Conservation (phyloP, 2,888 invertebrate genomes). For the Cerceris rybyensis region DNA sequence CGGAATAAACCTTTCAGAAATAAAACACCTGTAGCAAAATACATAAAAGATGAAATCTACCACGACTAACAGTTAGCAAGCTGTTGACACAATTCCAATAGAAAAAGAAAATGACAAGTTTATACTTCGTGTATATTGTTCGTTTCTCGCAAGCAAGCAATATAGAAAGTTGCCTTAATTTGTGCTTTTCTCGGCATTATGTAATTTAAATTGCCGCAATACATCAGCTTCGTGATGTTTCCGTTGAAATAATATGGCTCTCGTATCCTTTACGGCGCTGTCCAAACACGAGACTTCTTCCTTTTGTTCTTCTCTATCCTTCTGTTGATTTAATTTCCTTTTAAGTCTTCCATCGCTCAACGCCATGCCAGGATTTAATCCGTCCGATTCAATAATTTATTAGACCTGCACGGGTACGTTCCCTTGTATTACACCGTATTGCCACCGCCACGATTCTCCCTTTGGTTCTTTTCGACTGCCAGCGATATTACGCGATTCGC, state of each 20-base stretch:
- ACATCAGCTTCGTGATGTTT: slow-evolving; percentile 33
- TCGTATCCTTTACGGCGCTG: slow-evolving; percentile 22
- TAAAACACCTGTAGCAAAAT: too few relatives aligned
- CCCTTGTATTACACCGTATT: slow-evolving; percentile 4
- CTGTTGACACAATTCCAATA: too few relatives aligned
- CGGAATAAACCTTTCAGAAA: too few relatives aligned
- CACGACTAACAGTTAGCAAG: too few relatives aligned
- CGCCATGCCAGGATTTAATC: slow-evolving; percentile 31
- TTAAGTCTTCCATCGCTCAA: slow-evolving; percentile 40
- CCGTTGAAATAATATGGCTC: slow-evolving; percentile 40
- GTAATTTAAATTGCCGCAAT: slow-evolving; percentile 47
- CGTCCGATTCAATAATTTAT: slow-evolving; percentile 45
- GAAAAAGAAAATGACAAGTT: not conserved
- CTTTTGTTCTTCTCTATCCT: not conserved
- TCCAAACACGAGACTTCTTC: slow-evolving; percentile 28
- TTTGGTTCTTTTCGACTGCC: not conserved
- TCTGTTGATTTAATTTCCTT: slow-evolving; percentile 28
- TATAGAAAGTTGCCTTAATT: slow-evolving; percentile 27
- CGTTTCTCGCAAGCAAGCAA: slow-evolving; percentile 1
- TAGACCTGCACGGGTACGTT: slow-evolving; percentile 1
- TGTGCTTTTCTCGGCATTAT: slow-evolving; percentile 15
- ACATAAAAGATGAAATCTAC: too few relatives aligned
- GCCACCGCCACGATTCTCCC: slow-evolving; percentile 13
- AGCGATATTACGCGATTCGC: slow-evolving; percentile 9
- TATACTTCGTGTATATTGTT: not conserved